Conservation (phyloP, 37 sponge, comb jelly and placozoan genomes). For the Crambe crambe region DNA sequence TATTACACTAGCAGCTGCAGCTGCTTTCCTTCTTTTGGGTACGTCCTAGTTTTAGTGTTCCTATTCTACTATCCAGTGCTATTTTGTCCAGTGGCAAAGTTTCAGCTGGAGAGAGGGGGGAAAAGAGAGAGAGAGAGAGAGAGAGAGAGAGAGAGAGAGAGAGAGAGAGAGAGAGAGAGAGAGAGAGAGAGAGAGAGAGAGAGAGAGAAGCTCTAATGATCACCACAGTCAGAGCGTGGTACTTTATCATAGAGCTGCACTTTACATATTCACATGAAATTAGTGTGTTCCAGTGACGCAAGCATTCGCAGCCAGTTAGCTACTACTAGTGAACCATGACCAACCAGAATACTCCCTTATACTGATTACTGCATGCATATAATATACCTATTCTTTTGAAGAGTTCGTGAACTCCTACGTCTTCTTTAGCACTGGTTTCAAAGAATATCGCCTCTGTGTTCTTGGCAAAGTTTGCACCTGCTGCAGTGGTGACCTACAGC, state of each 20-base stretch:
- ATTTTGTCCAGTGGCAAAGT: conserved; percentile 47
- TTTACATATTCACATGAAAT: too few species aligned
- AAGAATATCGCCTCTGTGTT: conserved; percentile 61
- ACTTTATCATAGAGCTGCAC: too few species aligned
- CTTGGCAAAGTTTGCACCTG: conserved; percentile 67
- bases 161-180: conserved; percentile 9
- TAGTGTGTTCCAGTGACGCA: too few species aligned
- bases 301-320: too few species aligned
- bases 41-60: conserved; percentile 46
- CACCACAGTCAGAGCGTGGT: not conserved
- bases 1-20: conserved; percentile 1
- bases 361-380: too few species aligned
- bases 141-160: not conserved
- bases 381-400: conserved; percentile 74
- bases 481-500: conserved; percentile 59
- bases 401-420: conserved; percentile 55
- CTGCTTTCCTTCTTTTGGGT: not conserved
- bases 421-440: conserved; percentile 75
- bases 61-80: conserved; percentile 29
- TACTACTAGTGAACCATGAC: too few species aligned
- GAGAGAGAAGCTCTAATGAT: not conserved
- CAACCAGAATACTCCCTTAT: too few species aligned
- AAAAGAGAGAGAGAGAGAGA: not conserved
- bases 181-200: not conserved
- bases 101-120: conserved; percentile 36